Conservation (phyloP, 2,113 vertebrate species). For the Chamaea fasciata region DNA sequence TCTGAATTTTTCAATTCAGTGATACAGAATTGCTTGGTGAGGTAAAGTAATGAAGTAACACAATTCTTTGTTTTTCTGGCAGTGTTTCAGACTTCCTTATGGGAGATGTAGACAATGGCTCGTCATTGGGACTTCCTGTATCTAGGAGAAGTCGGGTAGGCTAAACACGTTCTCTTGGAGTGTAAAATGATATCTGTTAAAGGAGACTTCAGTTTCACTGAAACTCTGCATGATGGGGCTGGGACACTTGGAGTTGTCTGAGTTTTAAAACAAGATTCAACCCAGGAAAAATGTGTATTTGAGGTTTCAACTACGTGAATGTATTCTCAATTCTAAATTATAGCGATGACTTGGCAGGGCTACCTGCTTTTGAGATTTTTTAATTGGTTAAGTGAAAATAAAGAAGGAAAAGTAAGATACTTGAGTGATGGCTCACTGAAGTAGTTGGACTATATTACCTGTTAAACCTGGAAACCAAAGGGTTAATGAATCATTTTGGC, state of each 20-base stretch:
- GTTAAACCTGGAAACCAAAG: neutral
- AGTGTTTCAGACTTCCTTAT: conserved; percentile 99
- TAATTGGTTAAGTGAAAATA: neutral
- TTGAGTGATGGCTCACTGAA: neutral
- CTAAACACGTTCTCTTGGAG: neutral
- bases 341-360: neutral
- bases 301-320: neutral
- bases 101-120: conserved; percentile 97
- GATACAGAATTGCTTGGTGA: neutral
- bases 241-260: neutral
- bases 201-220: neutral
- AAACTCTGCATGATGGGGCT: neutral
- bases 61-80: conserved; percentile 36
- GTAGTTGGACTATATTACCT: neutral
- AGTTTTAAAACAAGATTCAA: neutral
- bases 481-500: neutral
- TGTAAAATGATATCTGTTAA: neutral
- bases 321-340: neutral
- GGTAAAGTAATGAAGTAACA: conserved; percentile 8
- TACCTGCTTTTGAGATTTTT: neutral
- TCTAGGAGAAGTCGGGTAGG: conserved; percentile 90
- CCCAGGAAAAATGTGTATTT: neutral
- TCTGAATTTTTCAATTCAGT: neutral
- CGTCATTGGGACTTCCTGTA: conserved; percentile 86
- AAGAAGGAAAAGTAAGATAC: neutral